These are phyloP conservation scores for Porites evermanni DNA, from an alignment of 92 coral and sea anemone species.

Conservation along the genomic window DNA sequence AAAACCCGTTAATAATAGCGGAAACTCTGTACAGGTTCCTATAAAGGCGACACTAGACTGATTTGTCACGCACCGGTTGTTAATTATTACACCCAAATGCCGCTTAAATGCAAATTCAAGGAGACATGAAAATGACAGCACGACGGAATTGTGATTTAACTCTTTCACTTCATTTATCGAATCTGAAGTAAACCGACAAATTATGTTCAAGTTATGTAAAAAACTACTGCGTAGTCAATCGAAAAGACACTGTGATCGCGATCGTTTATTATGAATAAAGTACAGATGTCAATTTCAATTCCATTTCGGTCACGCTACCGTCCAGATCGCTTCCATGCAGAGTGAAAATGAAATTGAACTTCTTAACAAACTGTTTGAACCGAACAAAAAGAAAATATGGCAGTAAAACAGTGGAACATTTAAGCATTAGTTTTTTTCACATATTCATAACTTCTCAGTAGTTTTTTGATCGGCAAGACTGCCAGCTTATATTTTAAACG, in stretches of 20 bases:
- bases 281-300: neutral
- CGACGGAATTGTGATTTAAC: neutral
- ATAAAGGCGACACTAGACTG: too few species aligned
- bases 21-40: too few species aligned
- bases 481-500: neutral
- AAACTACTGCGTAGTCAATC: neutral
- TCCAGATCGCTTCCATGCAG: neutral
- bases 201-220: too few species aligned
- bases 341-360: neutral
- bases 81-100: neutral
- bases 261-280: neutral
- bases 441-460: neutral
- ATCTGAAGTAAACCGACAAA: neutral
- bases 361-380: neutral
- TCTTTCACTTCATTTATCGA: neutral
- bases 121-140: neutral
- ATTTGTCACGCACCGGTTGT: slow-evolving; percentile 21
- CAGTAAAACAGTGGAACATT: neutral
- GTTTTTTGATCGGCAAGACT: neutral
- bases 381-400: neutral
- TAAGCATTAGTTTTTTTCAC: too few species aligned
- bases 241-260: neutral
- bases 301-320: neutral
- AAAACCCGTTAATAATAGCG: neutral
- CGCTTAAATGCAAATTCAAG: slow-evolving; percentile 12